A percentile compares a stretch with the other conserved stretches of the same genome.
These are phyloP conservation scores for Ranitomeya variabilis DNA, from an alignment of 2,113 vertebrate species.

Conservation along the genomic window DNA sequence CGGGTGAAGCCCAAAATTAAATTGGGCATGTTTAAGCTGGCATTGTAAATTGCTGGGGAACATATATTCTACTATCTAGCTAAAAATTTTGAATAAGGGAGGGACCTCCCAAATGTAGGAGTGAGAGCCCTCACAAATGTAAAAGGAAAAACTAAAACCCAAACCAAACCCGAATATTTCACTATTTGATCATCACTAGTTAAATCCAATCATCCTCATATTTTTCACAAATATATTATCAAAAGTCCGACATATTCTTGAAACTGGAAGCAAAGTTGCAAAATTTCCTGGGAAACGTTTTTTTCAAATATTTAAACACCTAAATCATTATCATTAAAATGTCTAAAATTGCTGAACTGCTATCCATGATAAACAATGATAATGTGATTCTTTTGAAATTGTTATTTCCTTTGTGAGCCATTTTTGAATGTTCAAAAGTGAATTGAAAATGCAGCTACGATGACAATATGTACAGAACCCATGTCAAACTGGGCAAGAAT, in stretches of 20 bases:
- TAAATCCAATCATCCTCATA: neutral
- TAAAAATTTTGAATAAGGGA: too few relatives aligned
- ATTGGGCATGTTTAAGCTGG: too few relatives aligned
- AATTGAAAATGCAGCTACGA: neutral
- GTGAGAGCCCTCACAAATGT: too few relatives aligned
- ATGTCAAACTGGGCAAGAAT: neutral
- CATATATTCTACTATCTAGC: too few relatives aligned
- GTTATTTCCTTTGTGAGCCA: neutral
- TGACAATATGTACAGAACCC: constrained; percentile 12
- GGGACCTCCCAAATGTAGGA: too few relatives aligned
- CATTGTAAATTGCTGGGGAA: too few relatives aligned
- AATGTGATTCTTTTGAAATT: neutral
- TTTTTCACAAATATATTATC: neutral
- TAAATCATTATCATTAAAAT: neutral
- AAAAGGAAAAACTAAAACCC: too few relatives aligned
- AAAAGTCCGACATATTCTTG: neutral
- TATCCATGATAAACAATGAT: neutral
- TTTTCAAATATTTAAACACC: neutral
- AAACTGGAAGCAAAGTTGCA: neutral
- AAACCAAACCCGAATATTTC: too few relatives aligned
- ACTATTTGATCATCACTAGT: too few relatives aligned
- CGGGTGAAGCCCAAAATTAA: too few relatives aligned
- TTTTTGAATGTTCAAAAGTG: constrained; percentile 2
- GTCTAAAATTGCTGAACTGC: neutral
- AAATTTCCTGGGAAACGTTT: neutral